These are phyloP conservation scores for Cynaeus angustus DNA, from an alignment of 2,888 invertebrate genomes.

Conservation along the genomic window DNA sequence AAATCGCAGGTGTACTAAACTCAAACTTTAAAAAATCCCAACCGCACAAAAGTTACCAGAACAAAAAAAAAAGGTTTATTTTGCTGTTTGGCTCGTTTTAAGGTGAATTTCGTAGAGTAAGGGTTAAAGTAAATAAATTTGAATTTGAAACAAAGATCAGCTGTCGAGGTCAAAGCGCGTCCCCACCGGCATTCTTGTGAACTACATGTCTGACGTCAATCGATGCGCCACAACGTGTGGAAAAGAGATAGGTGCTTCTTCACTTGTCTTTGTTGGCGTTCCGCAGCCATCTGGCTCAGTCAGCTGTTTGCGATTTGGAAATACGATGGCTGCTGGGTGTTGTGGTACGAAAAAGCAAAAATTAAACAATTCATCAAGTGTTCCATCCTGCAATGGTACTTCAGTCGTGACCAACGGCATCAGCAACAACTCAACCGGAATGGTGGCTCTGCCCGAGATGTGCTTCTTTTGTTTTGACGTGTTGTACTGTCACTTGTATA, in stretches of 20 bases:
- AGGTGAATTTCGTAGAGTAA: too few relatives aligned
- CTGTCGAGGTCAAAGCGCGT: neutral
- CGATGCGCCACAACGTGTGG: slow-evolving; percentile 11
- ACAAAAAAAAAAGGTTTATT: too few relatives aligned
- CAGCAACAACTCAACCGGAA: slow-evolving; percentile 68
- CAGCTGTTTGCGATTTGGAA: slow-evolving; percentile 60
- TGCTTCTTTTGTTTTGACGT: slow-evolving; percentile 99
- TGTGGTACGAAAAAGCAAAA: slow-evolving; percentile 95
- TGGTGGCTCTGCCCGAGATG: slow-evolving; percentile 95
- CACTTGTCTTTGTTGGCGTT: slow-evolving; percentile 25
- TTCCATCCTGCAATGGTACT: slow-evolving; percentile 68
- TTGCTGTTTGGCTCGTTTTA: too few relatives aligned
- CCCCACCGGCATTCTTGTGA: neutral
- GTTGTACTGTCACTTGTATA: slow-evolving; percentile 94
- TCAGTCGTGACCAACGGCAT: slow-evolving; percentile 69
- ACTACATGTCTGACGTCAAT: slow-evolving; percentile 38
- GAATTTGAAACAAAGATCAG: slow-evolving; percentile 2
- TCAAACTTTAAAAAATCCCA: too few relatives aligned
- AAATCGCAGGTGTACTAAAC: too few relatives aligned
- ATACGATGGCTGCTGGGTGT: slow-evolving; percentile 89
- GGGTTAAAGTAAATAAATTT: too few relatives aligned
- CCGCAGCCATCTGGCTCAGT: slow-evolving; percentile 56
- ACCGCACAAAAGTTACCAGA: too few relatives aligned
- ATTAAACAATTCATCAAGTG: slow-evolving; percentile 78
- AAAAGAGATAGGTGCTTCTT: slow-evolving; percentile 12